phyloP scores from a whole-genome alignment of 1,140 invertebrate genomes.

The Sitophilus oryzae region DNA sequence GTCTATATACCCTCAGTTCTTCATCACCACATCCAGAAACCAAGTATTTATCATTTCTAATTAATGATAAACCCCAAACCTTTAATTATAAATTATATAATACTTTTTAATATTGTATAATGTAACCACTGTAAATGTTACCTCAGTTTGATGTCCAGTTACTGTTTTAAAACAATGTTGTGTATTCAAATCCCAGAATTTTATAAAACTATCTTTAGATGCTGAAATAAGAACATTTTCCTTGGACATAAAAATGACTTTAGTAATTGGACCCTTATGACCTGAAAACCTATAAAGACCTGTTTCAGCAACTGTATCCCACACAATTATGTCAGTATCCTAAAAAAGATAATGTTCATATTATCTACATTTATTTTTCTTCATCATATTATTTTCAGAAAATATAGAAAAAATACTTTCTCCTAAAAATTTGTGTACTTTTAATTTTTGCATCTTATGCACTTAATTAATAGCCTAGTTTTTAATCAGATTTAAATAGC shows the following conservation, averaged over 20 bases:
- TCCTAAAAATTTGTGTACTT: no score
- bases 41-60: conserved; percentile 73
- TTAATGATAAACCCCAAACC: conserved; percentile 80
- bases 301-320: conserved; percentile 88
- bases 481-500: no score
- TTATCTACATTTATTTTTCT: no score
- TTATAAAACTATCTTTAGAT: conserved; percentile 92
- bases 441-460: no score
- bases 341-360: conserved; percentile 40
- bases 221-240: conserved; percentile 78
- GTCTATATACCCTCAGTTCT: conserved; percentile 79
- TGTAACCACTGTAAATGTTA: conserved; percentile 33
- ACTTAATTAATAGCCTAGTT: no score
- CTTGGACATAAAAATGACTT: conserved; percentile 72
- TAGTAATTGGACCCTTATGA: conserved; percentile 89
- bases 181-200: conserved; percentile 95
- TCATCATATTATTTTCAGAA: no score
- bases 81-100: conserved; percentile 41
- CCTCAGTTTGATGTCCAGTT: conserved; percentile 70
- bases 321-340: conserved; percentile 91
- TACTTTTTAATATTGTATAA: conserved; percentile 3
- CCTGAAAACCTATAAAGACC: conserved; percentile 85
- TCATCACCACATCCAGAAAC: conserved; percentile 81
- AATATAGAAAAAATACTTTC: no score
- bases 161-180: conserved; percentile 95